Evolutionary conservation across 2,113 vertebrate species (phyloP).

Genomic region (Xenopus laevis): DNA sequence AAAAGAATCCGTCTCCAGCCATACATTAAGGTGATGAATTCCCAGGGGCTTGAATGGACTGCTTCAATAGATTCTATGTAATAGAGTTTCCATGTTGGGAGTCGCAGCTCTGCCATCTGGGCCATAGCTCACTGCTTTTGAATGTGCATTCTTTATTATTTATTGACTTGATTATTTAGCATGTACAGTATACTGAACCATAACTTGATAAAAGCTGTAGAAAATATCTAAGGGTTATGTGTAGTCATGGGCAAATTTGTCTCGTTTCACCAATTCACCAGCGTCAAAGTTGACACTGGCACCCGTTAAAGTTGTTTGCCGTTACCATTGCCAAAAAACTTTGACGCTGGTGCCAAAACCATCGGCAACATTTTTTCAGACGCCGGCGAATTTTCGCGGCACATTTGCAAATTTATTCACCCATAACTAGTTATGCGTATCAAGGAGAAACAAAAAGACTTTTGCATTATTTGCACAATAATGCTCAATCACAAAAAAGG

Average conservation of each 20-base stretch:
- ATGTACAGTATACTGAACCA: not conserved
- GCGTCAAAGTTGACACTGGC: no score
- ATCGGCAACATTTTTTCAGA: no score
- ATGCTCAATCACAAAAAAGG: no score
- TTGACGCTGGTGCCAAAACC: no score
- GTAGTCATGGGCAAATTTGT: no score
- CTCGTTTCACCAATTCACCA: no score
- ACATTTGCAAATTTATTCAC: no score
- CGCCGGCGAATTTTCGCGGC: no score
- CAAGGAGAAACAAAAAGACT: not conserved
- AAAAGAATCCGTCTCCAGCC: not conserved
- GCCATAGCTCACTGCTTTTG: constrained; percentile 21
- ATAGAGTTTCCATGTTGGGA: constrained; percentile 42
- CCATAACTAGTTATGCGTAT: no score
- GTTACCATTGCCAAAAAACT: no score
- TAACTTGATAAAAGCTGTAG: not conserved
- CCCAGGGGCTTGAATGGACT: constrained; percentile 7
- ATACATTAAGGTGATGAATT: not conserved
- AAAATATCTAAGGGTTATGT: no score
- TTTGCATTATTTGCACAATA: not conserved
- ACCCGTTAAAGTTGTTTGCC: no score
- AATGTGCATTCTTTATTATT: constrained; percentile 33
- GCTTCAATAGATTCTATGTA: constrained; percentile 19
- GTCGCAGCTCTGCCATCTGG: constrained; percentile 12
- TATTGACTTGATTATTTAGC: constrained; percentile 22